These are phyloP conservation scores for Nemoura dubitans DNA, from an alignment of 2,888 invertebrate genomes.

Conservation along the genomic window DNA sequence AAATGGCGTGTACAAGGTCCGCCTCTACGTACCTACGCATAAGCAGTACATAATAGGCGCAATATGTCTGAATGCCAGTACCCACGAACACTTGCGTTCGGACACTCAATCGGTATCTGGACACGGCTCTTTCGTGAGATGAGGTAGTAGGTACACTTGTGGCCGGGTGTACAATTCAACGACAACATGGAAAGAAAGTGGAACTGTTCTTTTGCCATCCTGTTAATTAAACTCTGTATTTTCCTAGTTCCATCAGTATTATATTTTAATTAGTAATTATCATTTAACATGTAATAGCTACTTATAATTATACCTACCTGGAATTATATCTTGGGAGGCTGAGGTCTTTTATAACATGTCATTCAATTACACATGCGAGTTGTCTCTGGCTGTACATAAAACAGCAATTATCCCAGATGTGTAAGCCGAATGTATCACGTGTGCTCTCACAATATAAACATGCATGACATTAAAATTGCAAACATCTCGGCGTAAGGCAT, in stretches of 20 bases:
- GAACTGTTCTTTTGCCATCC: neutral
- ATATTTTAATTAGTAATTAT: neutral
- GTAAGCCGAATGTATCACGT: neutral
- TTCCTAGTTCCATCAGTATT: conserved; percentile 10
- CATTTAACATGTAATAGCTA: neutral
- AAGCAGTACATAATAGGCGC: neutral
- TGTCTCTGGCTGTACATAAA: neutral
- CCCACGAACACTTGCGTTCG: neutral
- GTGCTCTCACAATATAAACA: no score
- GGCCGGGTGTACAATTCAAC: neutral
- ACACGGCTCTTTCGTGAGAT: neutral
- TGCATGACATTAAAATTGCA: neutral
- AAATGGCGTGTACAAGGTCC: neutral
- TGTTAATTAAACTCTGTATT: neutral
- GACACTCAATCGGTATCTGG: neutral
- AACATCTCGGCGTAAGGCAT: neutral
- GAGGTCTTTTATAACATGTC: neutral
- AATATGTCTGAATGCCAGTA: neutral
- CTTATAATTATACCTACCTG: neutral
- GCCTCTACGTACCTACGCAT: neutral
- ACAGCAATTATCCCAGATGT: neutral
- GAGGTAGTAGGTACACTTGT: neutral
- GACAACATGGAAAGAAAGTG: conserved; percentile 1
- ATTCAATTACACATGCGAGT: neutral
- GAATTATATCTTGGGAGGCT: neutral